Percentiles rank a stretch among this genome's conserved stretches.
phyloP scores from a whole-genome alignment of 2,797 vertebrate genomes.

The Anableps anableps region DNA sequence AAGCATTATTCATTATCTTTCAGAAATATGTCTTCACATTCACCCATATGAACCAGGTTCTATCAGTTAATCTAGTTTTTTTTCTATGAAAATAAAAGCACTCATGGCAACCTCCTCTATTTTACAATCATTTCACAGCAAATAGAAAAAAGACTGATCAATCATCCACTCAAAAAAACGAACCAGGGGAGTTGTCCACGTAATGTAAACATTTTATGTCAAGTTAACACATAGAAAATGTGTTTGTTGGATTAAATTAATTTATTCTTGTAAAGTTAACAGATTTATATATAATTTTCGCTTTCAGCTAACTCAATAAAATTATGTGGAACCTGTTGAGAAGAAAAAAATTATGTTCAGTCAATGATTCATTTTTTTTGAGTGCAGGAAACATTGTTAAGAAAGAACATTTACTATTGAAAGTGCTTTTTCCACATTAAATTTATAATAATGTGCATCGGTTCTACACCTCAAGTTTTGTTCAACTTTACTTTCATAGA shows the following conservation, averaged over 20 bases:
- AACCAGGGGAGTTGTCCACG: too few relatives aligned
- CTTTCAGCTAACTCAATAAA: too few relatives aligned
- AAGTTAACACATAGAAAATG: too few relatives aligned
- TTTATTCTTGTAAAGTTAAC: too few relatives aligned
- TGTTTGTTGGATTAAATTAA: too few relatives aligned
- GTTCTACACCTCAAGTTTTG: background rate
- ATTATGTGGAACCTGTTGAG: too few relatives aligned
- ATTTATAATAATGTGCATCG: background rate
- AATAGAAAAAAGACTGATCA: background rate
- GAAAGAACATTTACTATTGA: background rate
- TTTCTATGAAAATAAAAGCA: background rate
- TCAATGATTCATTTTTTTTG: too few relatives aligned
- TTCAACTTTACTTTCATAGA: background rate
- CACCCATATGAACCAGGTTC: background rate
- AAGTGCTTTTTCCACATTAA: background rate
- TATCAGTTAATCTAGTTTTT: background rate
- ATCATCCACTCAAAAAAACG: too few relatives aligned
- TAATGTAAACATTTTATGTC: too few relatives aligned
- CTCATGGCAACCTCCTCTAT: background rate
- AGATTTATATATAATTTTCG: too few relatives aligned
- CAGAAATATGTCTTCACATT: background rate
- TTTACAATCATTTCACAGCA: background rate
- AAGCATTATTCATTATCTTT: background rate
- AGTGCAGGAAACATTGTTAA: background rate
- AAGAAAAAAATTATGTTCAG: too few relatives aligned